Percentiles rank a stretch among this genome's conserved stretches.
These are phyloP conservation scores for Artibeus jamaicensis DNA, from an alignment of 2,797 vertebrate species.

Conservation along the genomic window DNA sequence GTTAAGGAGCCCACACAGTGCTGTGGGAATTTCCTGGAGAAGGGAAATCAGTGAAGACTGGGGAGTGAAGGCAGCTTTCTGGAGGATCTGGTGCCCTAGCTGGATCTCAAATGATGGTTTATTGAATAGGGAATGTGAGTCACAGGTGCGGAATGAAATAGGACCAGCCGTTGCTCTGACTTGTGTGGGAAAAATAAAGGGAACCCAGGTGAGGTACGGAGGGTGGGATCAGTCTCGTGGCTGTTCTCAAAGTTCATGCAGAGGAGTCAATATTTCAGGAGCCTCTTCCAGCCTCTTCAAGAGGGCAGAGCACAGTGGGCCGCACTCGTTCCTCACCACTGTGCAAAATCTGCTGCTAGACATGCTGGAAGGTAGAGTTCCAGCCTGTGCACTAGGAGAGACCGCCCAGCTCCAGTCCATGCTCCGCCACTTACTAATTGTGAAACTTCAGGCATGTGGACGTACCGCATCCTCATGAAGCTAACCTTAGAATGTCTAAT, in stretches of 20 bases:
- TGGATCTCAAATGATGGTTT: background rate
- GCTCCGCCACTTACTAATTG: background rate
- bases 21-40: background rate
- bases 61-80: background rate
- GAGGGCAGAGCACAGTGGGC: background rate
- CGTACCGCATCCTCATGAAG: rapidly evolving
- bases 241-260: background rate
- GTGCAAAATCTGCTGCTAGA: background rate
- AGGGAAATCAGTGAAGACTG: background rate
- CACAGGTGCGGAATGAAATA: rapidly evolving
- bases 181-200: background rate
- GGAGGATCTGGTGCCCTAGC: background rate
- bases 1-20: background rate
- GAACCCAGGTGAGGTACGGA: background rate
- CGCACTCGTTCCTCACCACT: background rate
- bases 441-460: background rate
- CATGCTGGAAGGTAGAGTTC: background rate
- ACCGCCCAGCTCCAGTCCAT: background rate
- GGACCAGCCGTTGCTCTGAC: background rate
- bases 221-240: background rate
- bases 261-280: background rate
- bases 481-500: background rate
- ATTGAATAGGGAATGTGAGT: background rate
- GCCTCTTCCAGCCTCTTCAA: background rate
- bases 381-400: background rate